Conservation (phyloP, 2,888 invertebrate genomes). For the Toxonevra muliebris region DNA sequence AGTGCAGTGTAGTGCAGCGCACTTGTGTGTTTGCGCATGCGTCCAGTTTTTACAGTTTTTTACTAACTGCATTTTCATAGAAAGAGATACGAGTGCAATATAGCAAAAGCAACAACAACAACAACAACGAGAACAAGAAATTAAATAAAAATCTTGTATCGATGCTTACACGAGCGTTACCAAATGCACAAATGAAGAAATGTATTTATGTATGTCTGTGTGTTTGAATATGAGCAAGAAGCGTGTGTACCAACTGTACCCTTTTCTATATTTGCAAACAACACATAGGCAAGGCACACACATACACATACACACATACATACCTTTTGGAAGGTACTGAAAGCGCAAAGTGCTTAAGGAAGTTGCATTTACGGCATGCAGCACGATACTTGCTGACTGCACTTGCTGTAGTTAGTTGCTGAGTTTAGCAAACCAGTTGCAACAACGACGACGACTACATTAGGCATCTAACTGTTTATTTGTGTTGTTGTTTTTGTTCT, state of each 20-base stretch:
- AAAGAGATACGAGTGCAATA: background rate
- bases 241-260: background rate
- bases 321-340: background rate
- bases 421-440: background rate
- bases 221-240: background rate
- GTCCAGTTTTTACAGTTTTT: constrained; percentile 62
- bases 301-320: background rate
- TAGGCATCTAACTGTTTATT: constrained; percentile 41
- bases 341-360: background rate
- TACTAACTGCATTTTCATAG: background rate
- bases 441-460: constrained; percentile 32
- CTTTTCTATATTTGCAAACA: background rate
- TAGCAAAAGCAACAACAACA: background rate
- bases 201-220: background rate
- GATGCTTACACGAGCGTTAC: constrained; percentile 9
- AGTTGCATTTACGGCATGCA: background rate
- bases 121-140: background rate
- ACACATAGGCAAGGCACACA: background rate
- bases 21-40: constrained; percentile 54
- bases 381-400: background rate
- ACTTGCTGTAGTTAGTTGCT: background rate
- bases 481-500: constrained; percentile 20
- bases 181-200: background rate
- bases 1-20: background rate
- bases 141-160: background rate